A percentile compares a stretch with the other conserved stretches of the same genome.
phyloP scores from a whole-genome alignment of 2,797 vertebrate genomes.

The Remorina albescens region DNA sequence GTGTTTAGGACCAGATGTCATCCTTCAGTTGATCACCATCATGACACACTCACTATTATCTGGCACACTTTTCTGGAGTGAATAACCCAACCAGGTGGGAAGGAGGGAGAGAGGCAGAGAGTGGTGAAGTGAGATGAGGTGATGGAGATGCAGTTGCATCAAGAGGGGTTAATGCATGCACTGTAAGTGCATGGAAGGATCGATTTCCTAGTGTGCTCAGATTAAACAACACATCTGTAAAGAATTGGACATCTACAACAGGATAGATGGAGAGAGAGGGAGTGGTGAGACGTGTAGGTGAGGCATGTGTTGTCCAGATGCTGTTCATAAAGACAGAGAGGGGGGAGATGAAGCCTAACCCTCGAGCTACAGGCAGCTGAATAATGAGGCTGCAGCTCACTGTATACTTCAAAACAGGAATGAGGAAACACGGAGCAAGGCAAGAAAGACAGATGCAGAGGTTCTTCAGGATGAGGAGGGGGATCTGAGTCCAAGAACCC shows the following conservation, averaged over 20 bases:
- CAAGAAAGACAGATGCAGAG: slow-evolving; percentile 2
- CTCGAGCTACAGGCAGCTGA: slow-evolving; percentile 66
- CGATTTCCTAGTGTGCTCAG: background rate
- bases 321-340: slow-evolving; percentile 56
- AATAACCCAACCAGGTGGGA: slow-evolving; percentile 17
- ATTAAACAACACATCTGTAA: background rate
- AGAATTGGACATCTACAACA: slow-evolving; percentile 13
- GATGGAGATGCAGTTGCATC: background rate
- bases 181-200: background rate
- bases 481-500: background rate
- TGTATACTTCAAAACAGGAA: slow-evolving; percentile 65
- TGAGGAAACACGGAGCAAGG: slow-evolving; percentile 11
- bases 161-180: background rate
- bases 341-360: slow-evolving; percentile 43
- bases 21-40: slow-evolving; percentile 23
- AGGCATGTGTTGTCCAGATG: slow-evolving; percentile 85
- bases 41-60: slow-evolving; percentile 49
- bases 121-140: slow-evolving; percentile 1
- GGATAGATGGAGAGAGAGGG: slow-evolving; percentile 4
- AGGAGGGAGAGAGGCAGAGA: slow-evolving; percentile 9
- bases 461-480: background rate
- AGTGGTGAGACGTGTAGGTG: slow-evolving; percentile 53
- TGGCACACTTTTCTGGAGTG: slow-evolving; percentile 37
- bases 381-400: slow-evolving; percentile 74
- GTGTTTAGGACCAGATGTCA: slow-evolving; percentile 68